phyloP scores from a whole-genome alignment of 2,797 vertebrate species.

The Zalophus californianus region DNA sequence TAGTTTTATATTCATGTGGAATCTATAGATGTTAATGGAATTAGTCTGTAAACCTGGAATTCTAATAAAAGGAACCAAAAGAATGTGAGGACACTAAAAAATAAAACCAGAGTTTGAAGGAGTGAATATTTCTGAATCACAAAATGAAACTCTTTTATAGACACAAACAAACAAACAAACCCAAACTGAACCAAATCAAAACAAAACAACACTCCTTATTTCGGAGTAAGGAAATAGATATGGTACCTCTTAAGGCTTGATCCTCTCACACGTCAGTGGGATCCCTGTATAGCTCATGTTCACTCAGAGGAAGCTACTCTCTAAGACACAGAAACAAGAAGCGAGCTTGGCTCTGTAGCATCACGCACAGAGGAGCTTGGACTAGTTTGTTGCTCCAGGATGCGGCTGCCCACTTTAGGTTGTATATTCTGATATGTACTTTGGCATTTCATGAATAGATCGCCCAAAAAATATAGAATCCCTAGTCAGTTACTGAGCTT shows the following conservation, averaged over 20 bases:
- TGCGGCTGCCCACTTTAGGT: not conserved
- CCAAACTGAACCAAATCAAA: not conserved
- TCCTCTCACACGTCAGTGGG: not conserved
- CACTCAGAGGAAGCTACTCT: not conserved
- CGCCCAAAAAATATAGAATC: not conserved
- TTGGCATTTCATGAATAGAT: not conserved
- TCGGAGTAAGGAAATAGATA: not conserved
- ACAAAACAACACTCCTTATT: not conserved
- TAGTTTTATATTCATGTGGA: not conserved
- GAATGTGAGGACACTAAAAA: not conserved
- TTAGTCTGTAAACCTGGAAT: not conserved
- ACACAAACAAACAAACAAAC: not conserved
- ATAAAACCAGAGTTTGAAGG: not conserved
- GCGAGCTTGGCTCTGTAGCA: not conserved
- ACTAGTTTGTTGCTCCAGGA: not conserved
- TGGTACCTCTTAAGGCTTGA: not conserved
- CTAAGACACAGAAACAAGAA: not conserved
- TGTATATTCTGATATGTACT: not conserved
- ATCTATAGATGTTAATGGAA: not conserved
- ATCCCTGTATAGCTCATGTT: not conserved
- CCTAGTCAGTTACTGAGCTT: not conserved
- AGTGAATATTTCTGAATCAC: not conserved
- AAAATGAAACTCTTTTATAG: not conserved
- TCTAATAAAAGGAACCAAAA: conserved; percentile 14
- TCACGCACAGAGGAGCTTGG: not conserved